Evolutionary conservation across 2,113 vertebrate genomes (phyloP).

Genomic region (Neotoma lepida): DNA sequence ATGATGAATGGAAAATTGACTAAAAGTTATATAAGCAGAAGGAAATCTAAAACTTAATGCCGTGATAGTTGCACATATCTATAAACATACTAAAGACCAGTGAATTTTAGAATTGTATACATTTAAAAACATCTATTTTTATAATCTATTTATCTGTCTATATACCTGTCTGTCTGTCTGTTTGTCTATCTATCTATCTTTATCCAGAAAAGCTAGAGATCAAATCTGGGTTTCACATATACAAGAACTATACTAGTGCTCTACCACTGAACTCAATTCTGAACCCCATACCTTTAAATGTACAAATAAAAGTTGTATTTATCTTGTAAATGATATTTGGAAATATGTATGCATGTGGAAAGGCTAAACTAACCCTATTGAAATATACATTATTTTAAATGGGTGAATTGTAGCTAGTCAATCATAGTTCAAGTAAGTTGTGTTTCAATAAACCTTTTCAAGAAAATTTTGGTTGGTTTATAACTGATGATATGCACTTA

Average conservation of each 20-base stretch:
- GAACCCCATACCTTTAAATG: background rate
- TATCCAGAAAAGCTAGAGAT: background rate
- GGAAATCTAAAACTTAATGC: conserved; percentile 21
- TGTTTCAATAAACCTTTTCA: conserved; percentile 8
- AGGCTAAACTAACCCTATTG: background rate
- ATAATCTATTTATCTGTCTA: no score
- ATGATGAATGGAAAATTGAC: background rate
- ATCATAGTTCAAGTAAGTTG: conserved; percentile 26
- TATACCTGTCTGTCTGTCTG: no score
- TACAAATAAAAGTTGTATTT: background rate
- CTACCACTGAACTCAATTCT: background rate
- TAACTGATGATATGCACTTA: conserved; percentile 11
- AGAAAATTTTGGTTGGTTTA: background rate
- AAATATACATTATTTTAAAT: background rate
- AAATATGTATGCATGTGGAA: background rate
- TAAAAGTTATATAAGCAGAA: background rate
- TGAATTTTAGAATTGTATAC: background rate
- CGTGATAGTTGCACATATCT: background rate
- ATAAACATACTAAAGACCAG: background rate
- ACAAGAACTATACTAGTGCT: background rate
- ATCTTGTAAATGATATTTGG: background rate
- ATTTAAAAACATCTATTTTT: background rate
- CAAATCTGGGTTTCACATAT: background rate
- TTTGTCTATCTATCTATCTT: background rate
- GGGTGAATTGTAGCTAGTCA: background rate